Percentiles rank a stretch among this genome's conserved stretches.
Conservation (phyloP, 2,797 vertebrate species). For the Sebastes flavidus region DNA sequence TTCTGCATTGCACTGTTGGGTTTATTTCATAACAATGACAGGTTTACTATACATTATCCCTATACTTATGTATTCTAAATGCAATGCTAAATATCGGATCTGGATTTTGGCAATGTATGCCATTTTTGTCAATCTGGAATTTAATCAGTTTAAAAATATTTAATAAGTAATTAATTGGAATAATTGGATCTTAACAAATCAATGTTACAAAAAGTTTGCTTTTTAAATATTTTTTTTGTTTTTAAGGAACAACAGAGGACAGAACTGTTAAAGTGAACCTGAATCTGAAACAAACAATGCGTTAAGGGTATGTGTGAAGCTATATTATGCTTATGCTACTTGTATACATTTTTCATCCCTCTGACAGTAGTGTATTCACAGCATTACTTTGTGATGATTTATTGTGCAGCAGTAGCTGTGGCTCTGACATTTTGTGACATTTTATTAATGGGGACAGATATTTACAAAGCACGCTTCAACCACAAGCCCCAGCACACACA, state of each 20-base stretch:
- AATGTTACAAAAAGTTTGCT: too few species aligned
- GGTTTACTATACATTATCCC: too few species aligned
- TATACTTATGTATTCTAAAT: background rate
- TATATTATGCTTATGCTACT: background rate
- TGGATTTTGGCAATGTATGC: background rate
- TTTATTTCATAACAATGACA: too few species aligned
- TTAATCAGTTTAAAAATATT: background rate
- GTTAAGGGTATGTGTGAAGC: slow-evolving; percentile 7
- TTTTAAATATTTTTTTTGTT: background rate
- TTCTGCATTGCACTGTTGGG: too few species aligned
- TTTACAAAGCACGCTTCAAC: background rate
- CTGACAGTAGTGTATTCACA: slow-evolving; percentile 7
- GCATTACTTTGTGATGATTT: slow-evolving; percentile 17
- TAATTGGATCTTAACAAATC: background rate
- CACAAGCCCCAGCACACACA: background rate
- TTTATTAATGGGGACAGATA: slow-evolving; percentile 3
- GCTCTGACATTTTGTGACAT: slow-evolving; percentile 21
- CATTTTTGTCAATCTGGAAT: background rate
- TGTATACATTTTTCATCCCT: slow-evolving; percentile 14
- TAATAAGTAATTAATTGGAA: background rate
- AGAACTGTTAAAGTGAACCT: background rate
- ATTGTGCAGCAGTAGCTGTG: background rate
- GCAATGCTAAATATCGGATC: background rate
- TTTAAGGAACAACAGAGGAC: background rate
- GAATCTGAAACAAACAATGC: slow-evolving; percentile 1